phyloP scores from a whole-genome alignment of 2,113 vertebrate species.

The human region GRCh38 chr2:109384501-109385000 shows the following conservation, averaged over 20 bases:
- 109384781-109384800: neutral
- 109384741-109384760: neutral
- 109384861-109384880: neutral
- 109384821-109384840: neutral
- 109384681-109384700: neutral
- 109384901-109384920: neutral
- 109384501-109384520: too few relatives aligned
- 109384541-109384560: neutral
- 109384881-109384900: neutral
- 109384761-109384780: neutral
- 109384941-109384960: neutral
- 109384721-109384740: neutral
- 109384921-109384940: neutral
- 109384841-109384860: neutral
- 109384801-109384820: neutral
- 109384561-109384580: neutral
- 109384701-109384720: neutral
- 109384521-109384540: rapidly evolving
- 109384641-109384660: neutral
- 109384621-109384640: neutral
- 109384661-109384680: neutral
- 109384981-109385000: neutral
- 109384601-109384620: neutral
- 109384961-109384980: neutral
- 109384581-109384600: neutral